Evolutionary conservation across 2,797 vertebrate species (phyloP).

Genomic region (Ispidina picta): DNA sequence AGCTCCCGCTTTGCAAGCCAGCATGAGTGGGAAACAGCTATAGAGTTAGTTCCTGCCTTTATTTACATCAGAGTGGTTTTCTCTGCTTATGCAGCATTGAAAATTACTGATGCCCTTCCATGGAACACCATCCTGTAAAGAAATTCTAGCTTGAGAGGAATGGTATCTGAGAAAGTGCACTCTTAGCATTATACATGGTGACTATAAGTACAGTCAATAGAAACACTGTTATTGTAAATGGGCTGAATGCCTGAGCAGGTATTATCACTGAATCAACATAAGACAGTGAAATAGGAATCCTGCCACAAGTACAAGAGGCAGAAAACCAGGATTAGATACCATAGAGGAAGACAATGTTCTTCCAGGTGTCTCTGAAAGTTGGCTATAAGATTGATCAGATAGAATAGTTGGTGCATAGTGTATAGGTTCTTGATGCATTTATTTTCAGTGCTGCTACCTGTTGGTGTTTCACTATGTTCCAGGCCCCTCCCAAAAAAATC

Average conservation of each 20-base stretch:
- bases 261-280: neutral
- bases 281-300: neutral
- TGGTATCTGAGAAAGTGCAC: neutral
- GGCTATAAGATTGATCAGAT: neutral
- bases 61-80: neutral
- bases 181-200: neutral
- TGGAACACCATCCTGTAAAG: neutral
- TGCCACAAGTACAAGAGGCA: neutral
- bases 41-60: neutral
- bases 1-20: neutral
- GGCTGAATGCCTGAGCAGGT: neutral
- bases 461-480: neutral
- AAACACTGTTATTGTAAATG: neutral
- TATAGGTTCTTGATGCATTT: neutral
- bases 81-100: neutral
- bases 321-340: neutral
- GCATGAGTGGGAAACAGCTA: fast-evolving
- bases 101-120: neutral
- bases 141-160: neutral
- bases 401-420: neutral
- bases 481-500: neutral
- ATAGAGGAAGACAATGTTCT: neutral
- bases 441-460: neutral
- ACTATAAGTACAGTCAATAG: neutral
- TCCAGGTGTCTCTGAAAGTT: neutral